These are phyloP conservation scores for Exaiptasia diaphana DNA, from an alignment of 64 coral and sea anemone genomes.

Conservation along the genomic window DNA sequence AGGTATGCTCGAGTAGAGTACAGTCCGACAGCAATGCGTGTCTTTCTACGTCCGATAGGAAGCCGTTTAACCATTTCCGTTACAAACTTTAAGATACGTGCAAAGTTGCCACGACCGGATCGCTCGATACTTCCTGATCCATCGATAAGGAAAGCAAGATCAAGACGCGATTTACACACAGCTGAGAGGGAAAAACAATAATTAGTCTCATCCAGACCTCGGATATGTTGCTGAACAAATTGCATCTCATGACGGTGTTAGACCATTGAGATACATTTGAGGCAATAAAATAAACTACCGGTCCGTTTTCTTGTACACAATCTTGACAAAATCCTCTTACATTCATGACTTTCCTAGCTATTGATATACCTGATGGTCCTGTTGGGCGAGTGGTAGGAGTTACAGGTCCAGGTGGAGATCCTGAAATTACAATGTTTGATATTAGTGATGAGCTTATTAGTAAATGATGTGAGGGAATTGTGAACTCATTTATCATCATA, in stretches of 20 bases:
- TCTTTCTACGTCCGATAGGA: constrained; percentile 23
- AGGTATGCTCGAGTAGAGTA: constrained; percentile 39
- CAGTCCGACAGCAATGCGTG: constrained; percentile 25
- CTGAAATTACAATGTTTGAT: too few relatives aligned
- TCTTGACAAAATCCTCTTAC: neutral
- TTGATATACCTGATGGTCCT: too few relatives aligned
- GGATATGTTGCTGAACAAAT: neutral
- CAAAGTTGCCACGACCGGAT: constrained; percentile 49
- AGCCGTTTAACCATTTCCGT: constrained; percentile 16
- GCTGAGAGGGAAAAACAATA: neutral
- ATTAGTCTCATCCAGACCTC: neutral
- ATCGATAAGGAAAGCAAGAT: constrained; percentile 56
- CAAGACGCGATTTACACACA: constrained; percentile 41
- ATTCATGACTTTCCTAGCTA: too few relatives aligned
- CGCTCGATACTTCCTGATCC: constrained; percentile 63
- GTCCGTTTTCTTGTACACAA: neutral
- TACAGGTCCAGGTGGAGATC: too few relatives aligned
- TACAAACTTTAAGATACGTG: constrained; percentile 33
- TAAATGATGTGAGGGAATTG: too few relatives aligned
- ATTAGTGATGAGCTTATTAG: too few relatives aligned
- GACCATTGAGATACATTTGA: neutral
- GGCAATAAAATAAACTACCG: neutral
- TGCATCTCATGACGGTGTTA: neutral
- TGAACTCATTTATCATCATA: too few relatives aligned
- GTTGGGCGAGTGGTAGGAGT: too few relatives aligned